Evolutionary conservation across 2,888 invertebrate genomes (phyloP).

Genomic region (Leucania comma): DNA sequence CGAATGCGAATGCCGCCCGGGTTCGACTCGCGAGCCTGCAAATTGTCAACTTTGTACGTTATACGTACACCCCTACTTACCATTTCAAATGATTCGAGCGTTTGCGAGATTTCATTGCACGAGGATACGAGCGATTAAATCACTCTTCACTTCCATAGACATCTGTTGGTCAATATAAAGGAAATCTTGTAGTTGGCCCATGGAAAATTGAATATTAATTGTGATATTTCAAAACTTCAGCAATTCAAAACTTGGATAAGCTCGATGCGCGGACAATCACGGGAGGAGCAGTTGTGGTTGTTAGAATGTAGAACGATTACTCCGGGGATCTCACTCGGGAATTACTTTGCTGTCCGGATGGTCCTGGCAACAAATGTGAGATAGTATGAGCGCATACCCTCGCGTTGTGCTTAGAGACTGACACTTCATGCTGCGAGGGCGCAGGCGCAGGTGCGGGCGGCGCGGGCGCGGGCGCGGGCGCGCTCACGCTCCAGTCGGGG

Average conservation of each 20-base stretch:
- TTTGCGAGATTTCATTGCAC: slow-evolving; percentile 69
- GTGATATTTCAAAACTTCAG: slow-evolving; percentile 52
- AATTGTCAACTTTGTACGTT: slow-evolving; percentile 68
- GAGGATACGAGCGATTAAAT: slow-evolving; percentile 71
- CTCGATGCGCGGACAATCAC: slow-evolving; percentile 51
- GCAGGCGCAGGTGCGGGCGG: slow-evolving; percentile 68
- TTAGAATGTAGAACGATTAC: slow-evolving; percentile 35
- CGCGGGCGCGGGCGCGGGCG: slow-evolving; percentile 65
- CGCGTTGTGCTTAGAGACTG: slow-evolving; percentile 81
- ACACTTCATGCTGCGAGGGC: slow-evolving; percentile 66
- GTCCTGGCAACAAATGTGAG: slow-evolving; percentile 38
- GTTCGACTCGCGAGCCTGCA: slow-evolving; percentile 79
- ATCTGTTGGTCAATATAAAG: slow-evolving; percentile 78
- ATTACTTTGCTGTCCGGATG: slow-evolving; percentile 34
- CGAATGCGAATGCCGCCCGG: slow-evolving; percentile 79
- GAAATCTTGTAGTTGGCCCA: slow-evolving; percentile 70
- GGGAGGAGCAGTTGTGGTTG: slow-evolving; percentile 26
- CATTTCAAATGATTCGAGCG: slow-evolving; percentile 64
- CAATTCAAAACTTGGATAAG: slow-evolving; percentile 60
- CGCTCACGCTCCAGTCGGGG: slow-evolving; percentile 83
- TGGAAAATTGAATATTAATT: slow-evolving; percentile 59
- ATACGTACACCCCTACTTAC: slow-evolving; percentile 69
- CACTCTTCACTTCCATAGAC: slow-evolving; percentile 72
- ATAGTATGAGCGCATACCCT: slow-evolving; percentile 71
- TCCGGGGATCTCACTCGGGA: slow-evolving; percentile 19